A percentile compares a stretch with the other conserved stretches of the same genome.
Evolutionary conservation across 2,797 vertebrate genomes (phyloP).

Genomic region (Pelobates cultripes): DNA sequence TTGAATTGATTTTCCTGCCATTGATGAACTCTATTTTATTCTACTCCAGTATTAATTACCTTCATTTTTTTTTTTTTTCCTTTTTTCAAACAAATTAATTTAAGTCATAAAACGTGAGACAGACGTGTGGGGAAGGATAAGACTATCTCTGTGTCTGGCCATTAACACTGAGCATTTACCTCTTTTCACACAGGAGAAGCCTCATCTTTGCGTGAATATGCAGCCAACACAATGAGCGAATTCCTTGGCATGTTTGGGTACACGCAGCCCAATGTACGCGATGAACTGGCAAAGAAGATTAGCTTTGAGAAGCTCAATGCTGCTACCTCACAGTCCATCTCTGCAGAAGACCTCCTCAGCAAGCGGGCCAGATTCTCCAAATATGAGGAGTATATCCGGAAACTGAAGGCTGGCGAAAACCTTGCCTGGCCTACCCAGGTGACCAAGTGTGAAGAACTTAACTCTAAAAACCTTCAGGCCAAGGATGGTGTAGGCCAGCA

Average conservation of each 20-base stretch:
- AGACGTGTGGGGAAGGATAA: constrained; percentile 62
- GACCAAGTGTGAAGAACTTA: constrained; percentile 83
- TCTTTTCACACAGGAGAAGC: constrained; percentile 80
- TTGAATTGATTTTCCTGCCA: constrained; percentile 87
- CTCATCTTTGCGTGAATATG: constrained; percentile 92
- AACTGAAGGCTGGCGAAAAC: constrained; percentile 92
- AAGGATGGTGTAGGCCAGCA: constrained; percentile 76
- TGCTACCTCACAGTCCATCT: constrained; percentile 81
- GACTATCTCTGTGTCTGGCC: background rate
- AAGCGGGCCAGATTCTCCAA: constrained; percentile 95
- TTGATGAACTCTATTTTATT: constrained; percentile 87
- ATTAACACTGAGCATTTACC: constrained; percentile 52
- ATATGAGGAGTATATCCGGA: constrained; percentile 98
- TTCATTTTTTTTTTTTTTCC: constrained; percentile 74
- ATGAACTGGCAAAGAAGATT: constrained; percentile 95
- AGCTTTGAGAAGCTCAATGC: constrained; percentile 93
- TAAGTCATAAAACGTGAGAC: constrained; percentile 84
- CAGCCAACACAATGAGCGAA: constrained; percentile 96
- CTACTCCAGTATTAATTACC: constrained; percentile 74
- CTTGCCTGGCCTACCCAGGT: constrained; percentile 87
- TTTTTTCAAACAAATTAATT: constrained; percentile 77
- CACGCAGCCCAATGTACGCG: constrained; percentile 92
- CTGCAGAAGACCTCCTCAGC: constrained; percentile 80
- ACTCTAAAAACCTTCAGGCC: constrained; percentile 76
- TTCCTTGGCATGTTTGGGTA: constrained; percentile 98